Conservation (phyloP, 2,888 invertebrate genomes). For the Punctoribates punctum region DNA sequence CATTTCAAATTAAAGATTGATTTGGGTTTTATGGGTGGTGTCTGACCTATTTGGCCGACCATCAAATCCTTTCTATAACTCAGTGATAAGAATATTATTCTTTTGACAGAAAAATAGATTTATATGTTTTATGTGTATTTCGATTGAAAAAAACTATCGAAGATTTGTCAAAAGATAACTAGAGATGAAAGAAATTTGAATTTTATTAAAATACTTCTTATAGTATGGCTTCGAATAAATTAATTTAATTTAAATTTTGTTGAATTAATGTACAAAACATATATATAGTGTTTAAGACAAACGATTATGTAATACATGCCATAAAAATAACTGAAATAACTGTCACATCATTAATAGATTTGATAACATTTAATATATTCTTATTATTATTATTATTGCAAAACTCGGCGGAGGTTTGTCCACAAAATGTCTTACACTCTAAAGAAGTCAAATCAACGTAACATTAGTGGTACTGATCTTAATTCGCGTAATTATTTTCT, state of each 20-base stretch:
- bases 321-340: conserved; percentile 5
- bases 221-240: neutral
- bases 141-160: neutral
- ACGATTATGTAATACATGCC: neutral
- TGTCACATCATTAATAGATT: neutral
- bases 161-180: neutral
- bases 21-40: no score
- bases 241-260: neutral
- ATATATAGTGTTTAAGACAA: neutral
- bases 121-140: neutral
- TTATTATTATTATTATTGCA: neutral
- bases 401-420: neutral
- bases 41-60: no score
- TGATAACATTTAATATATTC: neutral
- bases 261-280: conserved; percentile 1
- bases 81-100: neutral
- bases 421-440: no score
- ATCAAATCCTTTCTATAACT: neutral
- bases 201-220: no score
- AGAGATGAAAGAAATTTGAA: no score
- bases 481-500: no score
- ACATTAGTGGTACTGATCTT: no score
- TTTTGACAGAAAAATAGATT: no score
- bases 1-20: no score
- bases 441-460: no score